Base-by-base conservation (phyloP, 2,888 invertebrate genomes). In the Frankliniella intonsa region DNA sequence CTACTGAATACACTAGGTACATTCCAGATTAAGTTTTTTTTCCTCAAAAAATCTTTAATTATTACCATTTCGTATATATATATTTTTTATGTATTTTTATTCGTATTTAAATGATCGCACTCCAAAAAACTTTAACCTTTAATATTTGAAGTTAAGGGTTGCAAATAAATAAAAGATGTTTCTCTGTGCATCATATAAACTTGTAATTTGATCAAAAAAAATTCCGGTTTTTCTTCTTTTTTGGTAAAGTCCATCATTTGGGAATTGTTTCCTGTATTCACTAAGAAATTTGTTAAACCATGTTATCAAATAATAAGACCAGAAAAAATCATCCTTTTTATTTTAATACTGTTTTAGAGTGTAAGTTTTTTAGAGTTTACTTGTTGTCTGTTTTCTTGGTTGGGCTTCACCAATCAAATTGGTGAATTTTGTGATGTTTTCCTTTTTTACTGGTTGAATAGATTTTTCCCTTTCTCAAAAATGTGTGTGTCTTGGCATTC, bases 361-460 rank as follows among this genome's bases (percentile, higher is more conserved):
- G 69, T 76, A 76, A 76, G 69, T 76, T 76, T 76, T 76, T 76
- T 22, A 22, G 69, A 22, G 69, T 76, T 76, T 76, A 25, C 22
- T 76, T 76, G 69, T 76, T 76, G 69, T 76, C 69, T 76, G 69
- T 76, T 76, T 76, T 76, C 69, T 76, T 76, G 69, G 69, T 76
- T 76, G 69, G 69, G 69, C 69, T 76, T 76, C 25, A 22, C 69
- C 22, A 76, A 76, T 76, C 25, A 76, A 76, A 76, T 76, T 25
- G 69, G 69, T 76, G 69, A 76, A 76, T 76, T 76, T 76, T 76
- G 69, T 76, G 69, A 22, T 76, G 25, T 55, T n/a, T n/a, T n/a
- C 22, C 22, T 22, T 76, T 76, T 76, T 76, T 76, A 76, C 69
- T 76, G 69, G 69, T 76, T 76, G 12, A 76, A 76, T 76, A 76